These are phyloP conservation scores for Syngnathoides biaculeatus DNA, from an alignment of 2,113 vertebrate genomes.

Conservation along the genomic window DNA sequence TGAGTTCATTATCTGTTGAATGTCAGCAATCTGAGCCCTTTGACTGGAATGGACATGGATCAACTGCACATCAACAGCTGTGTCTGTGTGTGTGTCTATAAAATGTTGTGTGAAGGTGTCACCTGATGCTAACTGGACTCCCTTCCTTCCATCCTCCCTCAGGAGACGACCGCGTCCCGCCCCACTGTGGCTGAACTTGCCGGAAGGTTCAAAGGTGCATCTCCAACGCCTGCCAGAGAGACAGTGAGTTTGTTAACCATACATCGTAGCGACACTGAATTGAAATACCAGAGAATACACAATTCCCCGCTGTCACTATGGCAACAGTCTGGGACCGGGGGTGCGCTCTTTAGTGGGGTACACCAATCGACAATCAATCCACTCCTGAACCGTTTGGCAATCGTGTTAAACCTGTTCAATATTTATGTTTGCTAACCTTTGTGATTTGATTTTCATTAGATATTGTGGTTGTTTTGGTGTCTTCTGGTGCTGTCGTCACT, in stretches of 20 bases:
- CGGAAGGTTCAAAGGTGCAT: slow-evolving; percentile 49
- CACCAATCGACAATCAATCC: too few relatives aligned
- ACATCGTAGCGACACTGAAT: neutral
- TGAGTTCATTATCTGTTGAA: slow-evolving; percentile 58
- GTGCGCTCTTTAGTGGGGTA: too few relatives aligned
- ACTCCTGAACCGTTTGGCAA: too few relatives aligned
- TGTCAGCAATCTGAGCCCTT: slow-evolving; percentile 56
- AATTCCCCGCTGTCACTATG: too few relatives aligned
- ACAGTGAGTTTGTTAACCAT: slow-evolving; percentile 42
- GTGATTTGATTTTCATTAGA: too few relatives aligned
- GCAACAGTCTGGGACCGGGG: too few relatives aligned
- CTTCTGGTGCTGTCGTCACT: too few relatives aligned
- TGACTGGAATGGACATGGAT: slow-evolving; percentile 30
- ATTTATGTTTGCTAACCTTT: too few relatives aligned
- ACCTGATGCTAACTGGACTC: neutral
- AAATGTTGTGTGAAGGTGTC: neutral
- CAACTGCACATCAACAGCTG: slow-evolving; percentile 49
- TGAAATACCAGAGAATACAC: too few relatives aligned
- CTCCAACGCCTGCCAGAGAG: slow-evolving; percentile 19
- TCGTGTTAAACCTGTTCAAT: too few relatives aligned
- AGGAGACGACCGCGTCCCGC: slow-evolving; percentile 50
- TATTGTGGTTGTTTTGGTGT: too few relatives aligned
- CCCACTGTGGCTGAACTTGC: slow-evolving; percentile 69
- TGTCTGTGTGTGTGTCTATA: neutral
- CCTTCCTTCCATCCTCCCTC: neutral